Evolutionary conservation across 1,140 invertebrate genomes (phyloP).

Genomic region (Linepithema humile): DNA sequence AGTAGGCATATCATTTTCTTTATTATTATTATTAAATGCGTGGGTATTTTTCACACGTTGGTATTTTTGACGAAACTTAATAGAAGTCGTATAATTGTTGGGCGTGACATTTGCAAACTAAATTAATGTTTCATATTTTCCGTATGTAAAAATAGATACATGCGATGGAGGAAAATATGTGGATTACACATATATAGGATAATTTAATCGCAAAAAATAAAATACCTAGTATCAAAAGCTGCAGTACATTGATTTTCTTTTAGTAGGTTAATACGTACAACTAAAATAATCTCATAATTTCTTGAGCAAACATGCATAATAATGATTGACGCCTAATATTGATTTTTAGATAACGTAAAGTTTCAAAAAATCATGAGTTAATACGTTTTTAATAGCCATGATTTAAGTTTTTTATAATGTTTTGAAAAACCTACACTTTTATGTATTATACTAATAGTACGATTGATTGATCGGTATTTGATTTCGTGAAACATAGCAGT

Average conservation of each 20-base stretch:
- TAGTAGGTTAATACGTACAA: not conserved
- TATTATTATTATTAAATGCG: no score
- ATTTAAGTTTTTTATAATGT: not conserved
- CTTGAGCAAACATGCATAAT: not conserved
- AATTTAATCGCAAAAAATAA: not conserved
- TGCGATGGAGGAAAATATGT: not conserved
- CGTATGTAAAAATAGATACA: not conserved
- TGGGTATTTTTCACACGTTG: no score
- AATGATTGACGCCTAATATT: not conserved
- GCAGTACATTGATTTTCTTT: constrained; percentile 4
- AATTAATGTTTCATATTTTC: not conserved
- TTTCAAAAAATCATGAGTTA: not conserved
- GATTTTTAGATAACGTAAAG: not conserved
- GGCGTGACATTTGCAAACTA: not conserved
- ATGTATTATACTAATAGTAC: not conserved
- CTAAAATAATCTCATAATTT: constrained; percentile 5
- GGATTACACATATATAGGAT: not conserved
- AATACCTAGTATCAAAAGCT: not conserved
- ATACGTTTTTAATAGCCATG: no score
- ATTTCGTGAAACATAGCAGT: not conserved
- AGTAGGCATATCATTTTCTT: no score
- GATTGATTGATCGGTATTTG: not conserved
- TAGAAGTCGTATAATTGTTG: not conserved
- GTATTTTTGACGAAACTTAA: no score
- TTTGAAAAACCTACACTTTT: not conserved